phyloP scores from a whole-genome alignment of 2,797 vertebrate species.

The Mareca penelope region DNA sequence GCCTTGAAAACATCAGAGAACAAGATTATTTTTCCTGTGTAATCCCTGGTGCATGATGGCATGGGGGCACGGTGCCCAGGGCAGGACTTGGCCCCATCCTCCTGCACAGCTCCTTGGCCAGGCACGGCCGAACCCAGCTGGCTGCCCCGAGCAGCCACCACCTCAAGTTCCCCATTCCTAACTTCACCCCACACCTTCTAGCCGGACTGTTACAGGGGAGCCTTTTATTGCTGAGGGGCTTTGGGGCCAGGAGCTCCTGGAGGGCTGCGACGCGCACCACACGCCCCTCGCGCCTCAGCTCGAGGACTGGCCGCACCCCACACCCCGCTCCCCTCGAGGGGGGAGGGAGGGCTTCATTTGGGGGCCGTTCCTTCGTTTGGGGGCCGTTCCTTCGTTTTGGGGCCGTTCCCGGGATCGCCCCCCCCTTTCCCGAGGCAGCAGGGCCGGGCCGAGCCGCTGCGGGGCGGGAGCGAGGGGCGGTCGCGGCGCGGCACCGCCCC shows the following conservation, averaged over 20 bases:
- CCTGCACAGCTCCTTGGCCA: background rate
- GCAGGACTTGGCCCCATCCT: background rate
- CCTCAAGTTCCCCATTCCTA: background rate
- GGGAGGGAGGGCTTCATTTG: too few species aligned
- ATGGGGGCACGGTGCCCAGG: too few species aligned
- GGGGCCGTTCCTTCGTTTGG: too few species aligned
- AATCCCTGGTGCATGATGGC: background rate
- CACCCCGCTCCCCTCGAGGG: too few species aligned
- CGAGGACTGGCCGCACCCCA: too few species aligned
- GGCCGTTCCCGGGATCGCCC: too few species aligned
- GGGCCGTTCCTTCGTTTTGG: too few species aligned
- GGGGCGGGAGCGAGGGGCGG: background rate
- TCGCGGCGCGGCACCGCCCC: background rate
- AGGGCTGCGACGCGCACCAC: background rate
- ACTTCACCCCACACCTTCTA: background rate
- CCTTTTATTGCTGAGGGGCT: background rate
- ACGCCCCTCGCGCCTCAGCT: too few species aligned
- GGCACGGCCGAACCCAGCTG: background rate
- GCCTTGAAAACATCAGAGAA: background rate
- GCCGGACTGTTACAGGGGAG: too few species aligned
- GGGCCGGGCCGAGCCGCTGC: background rate
- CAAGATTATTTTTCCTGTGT: background rate
- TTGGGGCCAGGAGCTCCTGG: background rate
- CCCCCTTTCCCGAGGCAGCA: too few species aligned
- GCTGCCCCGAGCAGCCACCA: background rate